Evolutionary conservation across 2,113 vertebrate species (phyloP).

Genomic region (Cebidichthys violaceus): DNA sequence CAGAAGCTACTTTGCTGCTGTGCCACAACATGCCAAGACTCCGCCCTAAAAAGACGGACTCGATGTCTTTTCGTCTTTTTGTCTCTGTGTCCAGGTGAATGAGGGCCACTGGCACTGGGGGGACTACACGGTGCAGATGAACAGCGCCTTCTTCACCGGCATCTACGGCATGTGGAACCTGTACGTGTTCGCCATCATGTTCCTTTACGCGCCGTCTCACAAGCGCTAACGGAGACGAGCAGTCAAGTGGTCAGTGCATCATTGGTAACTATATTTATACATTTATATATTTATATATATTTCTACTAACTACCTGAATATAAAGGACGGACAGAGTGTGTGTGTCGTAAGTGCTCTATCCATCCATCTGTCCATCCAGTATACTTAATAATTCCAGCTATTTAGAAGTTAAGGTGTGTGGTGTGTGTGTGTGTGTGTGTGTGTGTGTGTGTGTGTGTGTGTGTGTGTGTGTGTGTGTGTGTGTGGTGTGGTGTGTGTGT

Average conservation of each 20-base stretch:
- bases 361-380: background rate
- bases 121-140: conserved; percentile 89
- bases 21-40: background rate
- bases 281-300: too few species aligned
- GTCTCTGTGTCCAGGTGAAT: conserved; percentile 87
- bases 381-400: background rate
- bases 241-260: conserved; percentile 87
- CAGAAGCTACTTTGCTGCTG: background rate
- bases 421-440: too few species aligned
- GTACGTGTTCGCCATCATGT: conserved; percentile 98
- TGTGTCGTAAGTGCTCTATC: background rate
- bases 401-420: background rate
- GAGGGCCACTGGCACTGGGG: conserved; percentile 99
- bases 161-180: conserved; percentile 99
- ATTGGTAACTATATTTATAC: conserved; percentile 64
- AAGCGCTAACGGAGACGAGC: conserved; percentile 95
- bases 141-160: conserved; percentile 98
- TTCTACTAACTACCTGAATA: background rate
- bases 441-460: too few species aligned
- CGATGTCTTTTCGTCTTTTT: background rate
- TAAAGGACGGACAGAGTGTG: background rate
- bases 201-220: conserved; percentile 97
- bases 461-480: too few species aligned
- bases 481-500: too few species aligned
- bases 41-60: background rate